Evolutionary conservation across 1,140 invertebrate species (phyloP), one percentile per base, ranked within the genome.

Genomic region (Cydia strobilella): DNA sequence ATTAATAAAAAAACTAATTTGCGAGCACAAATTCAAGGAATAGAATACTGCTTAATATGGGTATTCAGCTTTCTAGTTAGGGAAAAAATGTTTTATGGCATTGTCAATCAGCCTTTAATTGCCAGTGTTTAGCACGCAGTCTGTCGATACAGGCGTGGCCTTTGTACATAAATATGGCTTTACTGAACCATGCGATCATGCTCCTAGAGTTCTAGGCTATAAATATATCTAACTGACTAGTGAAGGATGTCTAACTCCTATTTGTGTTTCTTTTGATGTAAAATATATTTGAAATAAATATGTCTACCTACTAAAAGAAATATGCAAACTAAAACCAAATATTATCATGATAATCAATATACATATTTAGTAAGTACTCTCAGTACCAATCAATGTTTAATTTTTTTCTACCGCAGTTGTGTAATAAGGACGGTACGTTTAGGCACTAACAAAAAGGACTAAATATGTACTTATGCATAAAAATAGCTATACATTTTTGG

Each of bases 1-100:
- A 42, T 72, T 45, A 51, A 72, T 48, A 51, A 48, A 72, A 72
- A 72, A 69, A 48, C 39, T 15, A 48, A 51, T 72, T 23, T 48
- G 39, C 71, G 39, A 48, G 71, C 20, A 51, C 45, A 48, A 72
- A 72, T 72, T 51, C 71, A 12, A n/a, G 23, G 20, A 72, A 51
- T 23, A 15, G 27, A 42, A 23, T 35, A 18, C 7, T n/a, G 65
- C 27, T 69, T 39, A 39, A 69, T 69, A 69, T 35, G 31, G 27
- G 18, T 27, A 18, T 69, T 18, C 27, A 39, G 63, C n/a, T 27
- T 66, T 31, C 63, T n/a, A 15, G 63, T 63, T 63, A 35, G 31
- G 27, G 6, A 69, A 69, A 69, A 69, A 69, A 59, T 59, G 65
- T 39, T 42, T 69, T 69, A 69, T 69, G 31, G 31, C 65, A 42